Conservation (phyloP, 2,888 invertebrate genomes). For the Chrysomela aeneicollis region DNA sequence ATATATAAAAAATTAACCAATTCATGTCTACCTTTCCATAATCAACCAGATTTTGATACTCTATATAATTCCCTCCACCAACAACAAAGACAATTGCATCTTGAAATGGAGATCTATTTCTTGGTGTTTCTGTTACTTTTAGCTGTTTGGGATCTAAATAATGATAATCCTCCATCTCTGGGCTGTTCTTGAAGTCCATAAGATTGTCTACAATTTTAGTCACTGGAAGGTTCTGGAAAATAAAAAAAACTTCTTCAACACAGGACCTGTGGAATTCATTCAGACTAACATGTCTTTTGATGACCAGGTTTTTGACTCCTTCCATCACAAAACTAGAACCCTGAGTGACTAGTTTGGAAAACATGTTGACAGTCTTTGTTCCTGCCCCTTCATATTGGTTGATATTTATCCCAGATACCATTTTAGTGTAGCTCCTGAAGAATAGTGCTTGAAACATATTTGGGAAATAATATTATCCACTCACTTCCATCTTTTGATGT, state of each 20-base stretch:
- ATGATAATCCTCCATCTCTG: conserved; percentile 85
- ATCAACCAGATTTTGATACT: conserved; percentile 97
- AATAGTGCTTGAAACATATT: too few species aligned
- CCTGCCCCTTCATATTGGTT: conserved; percentile 92
- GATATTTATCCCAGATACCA: conserved; percentile 67
- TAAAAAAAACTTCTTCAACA: conserved; percentile 27
- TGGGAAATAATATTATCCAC: conserved; percentile 54
- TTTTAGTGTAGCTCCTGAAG: conserved; percentile 80
- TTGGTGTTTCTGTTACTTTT: conserved; percentile 72
- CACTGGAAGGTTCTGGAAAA: conserved; percentile 85
- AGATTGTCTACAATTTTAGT: conserved; percentile 91
- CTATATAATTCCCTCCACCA: conserved; percentile 97
- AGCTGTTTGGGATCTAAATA: conserved; percentile 97
- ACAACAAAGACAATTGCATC: conserved; percentile 92
- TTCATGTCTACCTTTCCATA: conserved; percentile 78
- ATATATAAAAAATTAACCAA: too few species aligned
- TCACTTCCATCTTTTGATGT: conserved; percentile 92
- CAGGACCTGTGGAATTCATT: background rate
- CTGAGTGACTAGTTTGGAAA: conserved; percentile 95
- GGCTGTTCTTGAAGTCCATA: conserved; percentile 80
- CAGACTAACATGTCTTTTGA: conserved; percentile 92
- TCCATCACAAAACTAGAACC: conserved; percentile 99
- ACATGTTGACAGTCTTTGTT: conserved; percentile 97
- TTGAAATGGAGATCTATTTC: conserved; percentile 76
- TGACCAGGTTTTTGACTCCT: conserved; percentile 97